Conservation (phyloP, 2,797 vertebrate genomes). For the Microchirus variegatus region DNA sequence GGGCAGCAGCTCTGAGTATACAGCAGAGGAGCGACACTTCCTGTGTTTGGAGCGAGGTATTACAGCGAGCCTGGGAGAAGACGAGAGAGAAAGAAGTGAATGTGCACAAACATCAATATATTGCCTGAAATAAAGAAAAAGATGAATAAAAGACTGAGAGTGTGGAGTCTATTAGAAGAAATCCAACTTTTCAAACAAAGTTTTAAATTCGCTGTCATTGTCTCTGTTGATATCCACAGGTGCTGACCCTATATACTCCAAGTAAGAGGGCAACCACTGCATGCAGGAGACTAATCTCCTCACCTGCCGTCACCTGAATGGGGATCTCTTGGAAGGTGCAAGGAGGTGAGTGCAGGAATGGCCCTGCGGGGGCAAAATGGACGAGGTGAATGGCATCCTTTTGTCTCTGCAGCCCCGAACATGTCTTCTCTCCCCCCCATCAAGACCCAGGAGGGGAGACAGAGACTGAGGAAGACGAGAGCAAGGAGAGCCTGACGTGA, state of each 20-base stretch:
- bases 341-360: constrained; percentile 38
- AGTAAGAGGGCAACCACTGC: constrained; percentile 39
- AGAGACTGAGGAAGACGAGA: constrained; percentile 45
- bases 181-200: constrained; percentile 39
- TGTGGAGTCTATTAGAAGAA: constrained; percentile 33
- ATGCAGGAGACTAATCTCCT: constrained; percentile 37
- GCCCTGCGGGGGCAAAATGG: constrained; percentile 47
- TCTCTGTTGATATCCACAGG: constrained; percentile 64
- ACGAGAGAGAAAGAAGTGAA: constrained; percentile 23
- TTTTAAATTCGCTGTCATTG: constrained; percentile 26
- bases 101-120: constrained; percentile 72
- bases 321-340: constrained; percentile 34
- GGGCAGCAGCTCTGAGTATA: constrained; percentile 59
- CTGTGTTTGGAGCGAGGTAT: constrained; percentile 40
- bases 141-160: constrained; percentile 42
- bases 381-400: constrained; percentile 63
- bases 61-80: constrained; percentile 30
- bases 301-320: constrained; percentile 72
- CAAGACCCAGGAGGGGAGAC: constrained; percentile 63
- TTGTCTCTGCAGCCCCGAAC: constrained; percentile 56
- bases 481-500: constrained; percentile 63
- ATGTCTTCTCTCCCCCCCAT: constrained; percentile 46
- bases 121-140: constrained; percentile 56
- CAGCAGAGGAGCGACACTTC: constrained; percentile 65
- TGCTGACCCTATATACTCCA: constrained; percentile 57